These are phyloP conservation scores for Tautogolabrus adspersus DNA, from an alignment of 2,113 vertebrate species.

Conservation along the genomic window DNA sequence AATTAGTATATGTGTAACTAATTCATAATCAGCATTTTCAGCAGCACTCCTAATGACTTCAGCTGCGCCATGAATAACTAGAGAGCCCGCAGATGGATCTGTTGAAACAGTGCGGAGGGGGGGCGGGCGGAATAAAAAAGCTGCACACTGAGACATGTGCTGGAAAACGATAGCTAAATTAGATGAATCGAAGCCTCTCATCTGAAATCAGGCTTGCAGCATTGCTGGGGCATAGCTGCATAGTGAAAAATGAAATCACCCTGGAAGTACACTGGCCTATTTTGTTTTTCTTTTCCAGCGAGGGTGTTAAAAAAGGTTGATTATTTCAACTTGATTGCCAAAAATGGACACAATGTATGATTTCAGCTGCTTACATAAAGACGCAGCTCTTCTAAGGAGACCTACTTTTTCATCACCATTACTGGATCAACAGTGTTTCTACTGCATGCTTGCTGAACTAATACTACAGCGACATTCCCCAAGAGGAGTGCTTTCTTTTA, in stretches of 20 bases:
- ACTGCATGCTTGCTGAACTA: conserved; percentile 14
- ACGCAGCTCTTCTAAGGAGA: conserved; percentile 29
- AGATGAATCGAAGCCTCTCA: conserved; percentile 58
- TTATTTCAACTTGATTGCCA: conserved; percentile 50
- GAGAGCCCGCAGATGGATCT: conserved; percentile 71
- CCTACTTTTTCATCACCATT: background rate
- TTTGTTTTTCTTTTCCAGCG: conserved; percentile 1
- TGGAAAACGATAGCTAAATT: conserved; percentile 63
- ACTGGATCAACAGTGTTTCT: conserved; percentile 20
- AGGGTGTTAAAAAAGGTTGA: conserved; percentile 38
- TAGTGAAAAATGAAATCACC: conserved; percentile 38
- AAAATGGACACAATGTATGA: conserved; percentile 52
- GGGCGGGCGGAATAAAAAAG: background rate
- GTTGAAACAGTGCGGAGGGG: conserved; percentile 41
- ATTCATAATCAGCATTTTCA: conserved; percentile 81
- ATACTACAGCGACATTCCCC: conserved; percentile 21
- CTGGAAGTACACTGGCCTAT: conserved; percentile 20
- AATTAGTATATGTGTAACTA: conserved; percentile 79
- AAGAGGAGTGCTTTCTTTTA: conserved; percentile 44
- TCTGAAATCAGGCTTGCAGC: conserved; percentile 51
- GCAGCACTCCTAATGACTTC: conserved; percentile 75
- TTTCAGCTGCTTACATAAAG: conserved; percentile 42
- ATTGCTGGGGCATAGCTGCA: conserved; percentile 32
- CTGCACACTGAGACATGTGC: conserved; percentile 66
- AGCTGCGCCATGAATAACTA: conserved; percentile 73